phyloP scores from a whole-genome alignment of 2,888 invertebrate species.

The Siphlonurus alternatus region DNA sequence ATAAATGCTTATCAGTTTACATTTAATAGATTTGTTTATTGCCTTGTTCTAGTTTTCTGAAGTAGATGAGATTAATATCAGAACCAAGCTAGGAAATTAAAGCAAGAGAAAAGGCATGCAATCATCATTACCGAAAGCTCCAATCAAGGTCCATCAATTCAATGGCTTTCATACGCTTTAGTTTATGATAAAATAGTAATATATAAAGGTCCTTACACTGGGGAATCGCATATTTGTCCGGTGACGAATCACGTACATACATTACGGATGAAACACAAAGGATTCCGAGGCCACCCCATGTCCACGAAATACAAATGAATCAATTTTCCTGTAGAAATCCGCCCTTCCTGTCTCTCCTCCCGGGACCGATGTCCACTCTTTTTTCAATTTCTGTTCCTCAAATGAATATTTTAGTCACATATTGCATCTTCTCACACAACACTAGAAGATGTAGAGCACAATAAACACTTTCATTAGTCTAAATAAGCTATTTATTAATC shows the following conservation, averaged over 20 bases:
- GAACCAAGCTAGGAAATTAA: too few relatives aligned
- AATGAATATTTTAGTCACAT: neutral
- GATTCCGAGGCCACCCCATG: neutral
- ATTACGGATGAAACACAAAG: neutral
- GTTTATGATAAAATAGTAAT: too few relatives aligned
- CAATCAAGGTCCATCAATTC: too few relatives aligned
- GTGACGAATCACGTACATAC: neutral
- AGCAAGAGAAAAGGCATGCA: too few relatives aligned
- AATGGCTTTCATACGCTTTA: too few relatives aligned
- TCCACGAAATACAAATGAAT: neutral
- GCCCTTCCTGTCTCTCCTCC: neutral
- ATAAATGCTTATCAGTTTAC: too few relatives aligned
- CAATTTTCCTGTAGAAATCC: neutral
- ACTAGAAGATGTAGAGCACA: neutral
- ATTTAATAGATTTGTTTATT: too few relatives aligned
- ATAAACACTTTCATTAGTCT: neutral
- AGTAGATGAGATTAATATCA: too few relatives aligned
- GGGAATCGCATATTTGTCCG: neutral
- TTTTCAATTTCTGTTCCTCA: neutral
- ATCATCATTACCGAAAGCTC: too few relatives aligned
- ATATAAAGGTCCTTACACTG: neutral
- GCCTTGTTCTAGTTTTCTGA: too few relatives aligned
- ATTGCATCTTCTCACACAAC: too few relatives aligned
- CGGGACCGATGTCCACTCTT: neutral
- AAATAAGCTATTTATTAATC: neutral